These are phyloP conservation scores for Dasypogon diadema DNA, from an alignment of 2,888 invertebrate species.

Conservation along the genomic window DNA sequence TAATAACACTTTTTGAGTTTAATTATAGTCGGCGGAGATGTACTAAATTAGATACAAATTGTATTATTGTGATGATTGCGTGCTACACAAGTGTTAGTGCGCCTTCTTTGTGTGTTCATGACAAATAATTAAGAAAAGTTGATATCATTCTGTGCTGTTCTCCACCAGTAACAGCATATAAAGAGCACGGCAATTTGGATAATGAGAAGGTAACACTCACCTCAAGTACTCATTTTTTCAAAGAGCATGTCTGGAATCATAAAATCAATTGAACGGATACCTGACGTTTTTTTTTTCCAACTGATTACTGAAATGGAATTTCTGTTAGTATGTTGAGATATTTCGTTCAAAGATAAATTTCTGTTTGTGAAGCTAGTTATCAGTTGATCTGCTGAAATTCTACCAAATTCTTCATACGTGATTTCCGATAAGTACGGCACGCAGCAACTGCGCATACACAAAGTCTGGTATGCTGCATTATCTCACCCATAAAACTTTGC, in stretches of 20 bases:
- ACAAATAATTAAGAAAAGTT: constrained; percentile 42
- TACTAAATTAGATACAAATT: constrained; percentile 8
- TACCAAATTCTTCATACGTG: not conserved
- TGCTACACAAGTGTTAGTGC: constrained; percentile 1
- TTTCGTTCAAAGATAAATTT: not conserved
- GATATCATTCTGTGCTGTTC: constrained; percentile 32
- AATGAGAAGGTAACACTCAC: constrained; percentile 18
- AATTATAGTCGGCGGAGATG: constrained; percentile 15
- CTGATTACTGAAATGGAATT: not conserved
- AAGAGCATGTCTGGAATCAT: not conserved
- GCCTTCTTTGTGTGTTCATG: constrained; percentile 22
- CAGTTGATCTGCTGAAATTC: not conserved
- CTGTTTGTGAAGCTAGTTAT: not conserved
- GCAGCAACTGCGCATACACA: not conserved
- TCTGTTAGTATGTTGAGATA: not conserved
- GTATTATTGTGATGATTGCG: constrained; percentile 11
- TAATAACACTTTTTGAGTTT: constrained; percentile 6
- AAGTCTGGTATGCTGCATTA: not conserved
- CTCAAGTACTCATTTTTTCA: not conserved
- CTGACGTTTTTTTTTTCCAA: too few species aligned
- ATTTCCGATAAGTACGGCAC: not conserved
- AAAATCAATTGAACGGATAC: not conserved
- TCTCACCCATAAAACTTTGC: not conserved
- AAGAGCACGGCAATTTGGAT: constrained; percentile 16
- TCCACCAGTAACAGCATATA: not conserved